Base-by-base conservation (phyloP, 2,888 invertebrate species). In the Lochmaea capreae region DNA sequence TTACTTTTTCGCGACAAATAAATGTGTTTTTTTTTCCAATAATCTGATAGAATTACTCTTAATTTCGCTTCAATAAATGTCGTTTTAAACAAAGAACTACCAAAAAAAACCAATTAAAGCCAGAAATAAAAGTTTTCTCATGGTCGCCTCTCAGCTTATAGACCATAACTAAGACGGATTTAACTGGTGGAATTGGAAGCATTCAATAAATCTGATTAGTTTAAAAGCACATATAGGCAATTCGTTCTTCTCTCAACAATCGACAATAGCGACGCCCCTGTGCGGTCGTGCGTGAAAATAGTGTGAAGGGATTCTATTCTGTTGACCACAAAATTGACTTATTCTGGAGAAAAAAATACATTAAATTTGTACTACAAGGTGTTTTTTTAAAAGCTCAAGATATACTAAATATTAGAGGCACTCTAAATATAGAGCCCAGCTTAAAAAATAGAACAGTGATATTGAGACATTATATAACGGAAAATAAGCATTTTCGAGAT, bases 251-350 rank as follows among this genome's bases (percentile, higher is more conserved):
- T 77, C 49, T 62, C 63, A 8, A 39, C 65, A 59, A 52, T 26
- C 71, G 42, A 73, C 74, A 76, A 77, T 74, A 54, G 68, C 59
- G 65, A 75, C 61, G 79, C 81, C 61, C 43, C 42, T 63, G 43
- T 11, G 33, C 80, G 81, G 80, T 81, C 82, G 81, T 81, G 81
- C 82, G 80, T 81, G 73, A 79, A 79, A 80, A 80, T 81, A 78
- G 78, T 80, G 12, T 14, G 79, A 77, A 81, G 81, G 81, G 80
- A 76, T 79, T 79, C 79, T 81, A 81, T 81, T 82, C 81, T 82
- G 81, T 81, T 81, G 80, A 80, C 83, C 83, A 81, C 82, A 81
- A 81, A 83, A 82, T 82, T 82, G 81, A 79, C 81, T 81, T 79
- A 79, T 77, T 73, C 71, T 71, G 66, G 65, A 65, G 22, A 6